phyloP scores from a whole-genome alignment of 2,888 invertebrate species.

The Lepidocyrtinus sp. region DNA sequence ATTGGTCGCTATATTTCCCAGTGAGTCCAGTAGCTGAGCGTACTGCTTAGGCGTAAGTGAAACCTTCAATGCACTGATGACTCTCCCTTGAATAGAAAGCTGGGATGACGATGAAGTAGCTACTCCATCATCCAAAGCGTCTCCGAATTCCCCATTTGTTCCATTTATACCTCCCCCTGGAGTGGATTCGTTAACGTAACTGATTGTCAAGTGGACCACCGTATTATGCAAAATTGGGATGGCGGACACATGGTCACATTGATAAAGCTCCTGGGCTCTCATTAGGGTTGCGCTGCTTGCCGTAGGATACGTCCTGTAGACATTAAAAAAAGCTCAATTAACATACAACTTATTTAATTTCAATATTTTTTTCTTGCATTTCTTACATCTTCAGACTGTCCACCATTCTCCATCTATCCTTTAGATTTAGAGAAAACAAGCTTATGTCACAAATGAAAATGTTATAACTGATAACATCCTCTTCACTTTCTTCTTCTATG shows the following conservation, averaged over 20 bases:
- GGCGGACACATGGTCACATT: slow-evolving; percentile 80
- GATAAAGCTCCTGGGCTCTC: slow-evolving; percentile 82
- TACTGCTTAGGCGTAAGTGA: slow-evolving; percentile 90
- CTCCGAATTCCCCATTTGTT: slow-evolving; percentile 71
- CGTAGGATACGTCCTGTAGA: slow-evolving; percentile 67
- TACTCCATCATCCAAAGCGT: slow-evolving; percentile 71
- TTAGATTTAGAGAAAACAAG: slow-evolving; percentile 83
- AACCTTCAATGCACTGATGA: slow-evolving; percentile 88
- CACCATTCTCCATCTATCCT: slow-evolving; percentile 70
- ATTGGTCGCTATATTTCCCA: slow-evolving; percentile 71
- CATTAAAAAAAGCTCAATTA: not conserved
- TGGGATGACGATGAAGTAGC: slow-evolving; percentile 50
- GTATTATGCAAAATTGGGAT: slow-evolving; percentile 93
- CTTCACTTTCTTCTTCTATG: slow-evolving; percentile 20
- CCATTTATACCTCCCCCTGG: slow-evolving; percentile 69
- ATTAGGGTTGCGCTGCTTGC: slow-evolving; percentile 73
- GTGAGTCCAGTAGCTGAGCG: slow-evolving; percentile 87
- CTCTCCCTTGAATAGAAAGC: slow-evolving; percentile 80
- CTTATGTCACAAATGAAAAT: slow-evolving; percentile 90
- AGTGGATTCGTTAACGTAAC: slow-evolving; percentile 73
- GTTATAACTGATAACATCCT: slow-evolving; percentile 75
- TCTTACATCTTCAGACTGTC: slow-evolving; percentile 67
- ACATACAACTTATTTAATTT: too few species aligned
- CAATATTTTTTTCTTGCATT: not conserved
- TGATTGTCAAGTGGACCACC: slow-evolving; percentile 81